Evolutionary conservation across 2,888 invertebrate species (phyloP), one percentile per base, ranked within the genome.

Genomic region (Zhengitettix transpicula): DNA sequence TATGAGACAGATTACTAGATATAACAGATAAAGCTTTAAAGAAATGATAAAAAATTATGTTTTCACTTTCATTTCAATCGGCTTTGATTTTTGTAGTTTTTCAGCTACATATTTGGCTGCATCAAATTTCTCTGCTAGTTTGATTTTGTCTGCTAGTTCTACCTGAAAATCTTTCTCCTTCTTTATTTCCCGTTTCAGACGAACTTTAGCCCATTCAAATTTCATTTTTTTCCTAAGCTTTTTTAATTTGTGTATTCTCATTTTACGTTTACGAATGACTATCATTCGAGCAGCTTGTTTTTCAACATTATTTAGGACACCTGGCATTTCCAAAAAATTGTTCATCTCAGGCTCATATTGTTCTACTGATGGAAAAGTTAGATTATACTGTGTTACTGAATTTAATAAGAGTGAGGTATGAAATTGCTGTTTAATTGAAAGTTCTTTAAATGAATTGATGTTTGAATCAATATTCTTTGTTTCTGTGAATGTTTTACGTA

Each of bases 221-320:
- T 83, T 84, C 87, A 89, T 87, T 67, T 77, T 81, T 70, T 87
- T 90, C 64, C 87, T 78, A 59, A 89, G 74, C 72, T 93, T 93
- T 71, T 74, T 84, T 55, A 87, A 74, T 71, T 91, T 87, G 69
- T 93, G 93, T 67, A 85, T 89, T 72, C 85, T 89, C 89, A 94
- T 92, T 74, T 92, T 93, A 58, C 81, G 81, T 57, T 83, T 77
- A 56, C 92, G 77, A 44, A 91, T 89, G 0, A 87, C 83, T 64
- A 91, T 84, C 61, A 91, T 72, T 58, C 86, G 76, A 0, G 79
- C 81, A 0, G 90, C 89, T 67, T 83, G 81, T 68, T 85, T 87
- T 68, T 84, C 83, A 56, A 78, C 75, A 15, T 71, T 68, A 58
- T 72, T 71, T 5, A 68, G 68, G 1, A 69, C 64, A 0, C 75